These are phyloP conservation scores for Phania funesta DNA, from an alignment of 2,888 invertebrate genomes.

Conservation along the genomic window DNA sequence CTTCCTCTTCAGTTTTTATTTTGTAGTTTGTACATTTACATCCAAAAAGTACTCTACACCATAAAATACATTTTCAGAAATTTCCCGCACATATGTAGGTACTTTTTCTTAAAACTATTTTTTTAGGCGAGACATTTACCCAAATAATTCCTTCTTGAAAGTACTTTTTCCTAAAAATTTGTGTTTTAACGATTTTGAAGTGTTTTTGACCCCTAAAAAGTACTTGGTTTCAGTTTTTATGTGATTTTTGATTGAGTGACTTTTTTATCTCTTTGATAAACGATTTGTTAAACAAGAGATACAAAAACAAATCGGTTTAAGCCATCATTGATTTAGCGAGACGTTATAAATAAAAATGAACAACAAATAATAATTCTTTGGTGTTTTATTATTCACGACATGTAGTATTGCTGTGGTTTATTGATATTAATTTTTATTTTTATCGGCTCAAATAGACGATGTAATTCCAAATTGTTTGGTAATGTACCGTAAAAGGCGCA, in stretches of 20 bases:
- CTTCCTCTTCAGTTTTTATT: no score
- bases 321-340: not conserved
- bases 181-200: no score
- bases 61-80: no score
- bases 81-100: no score
- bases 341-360: not conserved
- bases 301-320: not conserved
- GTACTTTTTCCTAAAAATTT: no score
- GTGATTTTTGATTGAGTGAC: no score
- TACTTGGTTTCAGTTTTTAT: no score
- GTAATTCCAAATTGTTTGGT: slow-evolving; percentile 10
- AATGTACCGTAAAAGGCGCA: slow-evolving; percentile 32
- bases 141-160: no score
- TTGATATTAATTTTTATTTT: not conserved
- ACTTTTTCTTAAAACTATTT: no score
- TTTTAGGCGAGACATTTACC: no score
- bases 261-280: not conserved
- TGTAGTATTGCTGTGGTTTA: not conserved
- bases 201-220: no score
- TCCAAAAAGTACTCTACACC: not conserved
- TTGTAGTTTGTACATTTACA: no score
- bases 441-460: not conserved
- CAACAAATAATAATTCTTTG: not conserved
- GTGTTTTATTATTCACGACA: not conserved
- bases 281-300: not conserved